These are phyloP conservation scores for Capitella teleta DNA, from an alignment of 1,140 invertebrate genomes.

Conservation along the genomic window DNA sequence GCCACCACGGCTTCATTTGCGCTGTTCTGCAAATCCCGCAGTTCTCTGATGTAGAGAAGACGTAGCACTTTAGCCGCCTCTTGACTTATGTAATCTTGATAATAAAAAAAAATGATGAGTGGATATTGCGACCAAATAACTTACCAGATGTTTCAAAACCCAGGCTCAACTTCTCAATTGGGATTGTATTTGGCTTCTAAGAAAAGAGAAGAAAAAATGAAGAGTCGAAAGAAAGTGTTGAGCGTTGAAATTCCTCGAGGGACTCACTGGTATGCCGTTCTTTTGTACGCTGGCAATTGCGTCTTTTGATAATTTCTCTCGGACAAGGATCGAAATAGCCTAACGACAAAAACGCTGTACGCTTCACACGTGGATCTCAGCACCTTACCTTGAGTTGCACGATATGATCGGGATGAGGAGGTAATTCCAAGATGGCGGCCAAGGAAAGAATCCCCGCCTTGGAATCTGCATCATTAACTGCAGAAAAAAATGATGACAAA, in stretches of 20 bases:
- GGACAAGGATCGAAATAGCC: neutral
- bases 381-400: slow-evolving; percentile 7
- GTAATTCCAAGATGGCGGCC: slow-evolving; percentile 8
- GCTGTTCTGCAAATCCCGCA: slow-evolving; percentile 80
- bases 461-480: slow-evolving; percentile 10
- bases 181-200: too few relatives aligned
- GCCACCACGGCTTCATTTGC: slow-evolving; percentile 88
- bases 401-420: slow-evolving; percentile 11
- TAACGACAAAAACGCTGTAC: neutral
- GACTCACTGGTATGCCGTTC: too few relatives aligned
- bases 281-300: too few relatives aligned
- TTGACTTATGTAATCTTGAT: slow-evolving; percentile 52
- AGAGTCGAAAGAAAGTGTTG: too few relatives aligned
- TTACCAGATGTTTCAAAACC: too few relatives aligned
- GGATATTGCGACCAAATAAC: too few relatives aligned
- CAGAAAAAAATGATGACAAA: neutral
- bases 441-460: slow-evolving; percentile 10
- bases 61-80: slow-evolving; percentile 68
- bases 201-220: too few relatives aligned
- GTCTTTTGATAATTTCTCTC: neutral
- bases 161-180: too few relatives aligned
- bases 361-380: neutral
- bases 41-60: slow-evolving; percentile 79
- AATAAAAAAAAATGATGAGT: too few relatives aligned
- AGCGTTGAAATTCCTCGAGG: too few relatives aligned